Conservation (phyloP, 2,888 invertebrate species). For the Aleiodes alternator region DNA sequence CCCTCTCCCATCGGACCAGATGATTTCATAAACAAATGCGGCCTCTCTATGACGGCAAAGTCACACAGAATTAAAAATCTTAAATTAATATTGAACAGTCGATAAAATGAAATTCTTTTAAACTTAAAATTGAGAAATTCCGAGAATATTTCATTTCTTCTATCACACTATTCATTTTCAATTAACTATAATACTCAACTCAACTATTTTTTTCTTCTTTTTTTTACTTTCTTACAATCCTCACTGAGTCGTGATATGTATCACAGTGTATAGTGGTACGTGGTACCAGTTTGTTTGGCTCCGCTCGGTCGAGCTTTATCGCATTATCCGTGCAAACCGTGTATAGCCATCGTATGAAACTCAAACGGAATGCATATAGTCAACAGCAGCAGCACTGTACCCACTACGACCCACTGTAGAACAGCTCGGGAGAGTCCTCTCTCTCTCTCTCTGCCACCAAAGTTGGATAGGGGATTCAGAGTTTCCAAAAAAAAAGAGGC, state of each 20-base stretch:
- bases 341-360: slow-evolving; percentile 51
- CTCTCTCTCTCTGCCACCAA: background rate
- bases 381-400: too few relatives aligned
- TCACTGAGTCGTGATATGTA: slow-evolving; percentile 30
- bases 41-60: too few relatives aligned
- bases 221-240: background rate
- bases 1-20: too few relatives aligned
- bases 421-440: background rate
- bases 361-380: slow-evolving; percentile 51
- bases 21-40: too few relatives aligned
- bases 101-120: too few relatives aligned
- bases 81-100: too few relatives aligned
- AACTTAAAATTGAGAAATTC: too few relatives aligned
- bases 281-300: slow-evolving; percentile 33
- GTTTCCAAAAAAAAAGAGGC: slow-evolving; percentile 5
- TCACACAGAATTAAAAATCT: too few relatives aligned
- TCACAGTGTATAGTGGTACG: slow-evolving; percentile 30
- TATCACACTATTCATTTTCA: too few relatives aligned
- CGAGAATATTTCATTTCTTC: too few relatives aligned
- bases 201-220: too few relatives aligned
- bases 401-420: background rate
- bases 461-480: slow-evolving; percentile 39
- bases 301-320: slow-evolving; percentile 51
- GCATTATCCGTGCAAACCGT: slow-evolving; percentile 54
- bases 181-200: too few relatives aligned